Evolutionary conservation across 2,113 vertebrate genomes (phyloP).

Genomic region (Pyxicephalus adspersus): DNA sequence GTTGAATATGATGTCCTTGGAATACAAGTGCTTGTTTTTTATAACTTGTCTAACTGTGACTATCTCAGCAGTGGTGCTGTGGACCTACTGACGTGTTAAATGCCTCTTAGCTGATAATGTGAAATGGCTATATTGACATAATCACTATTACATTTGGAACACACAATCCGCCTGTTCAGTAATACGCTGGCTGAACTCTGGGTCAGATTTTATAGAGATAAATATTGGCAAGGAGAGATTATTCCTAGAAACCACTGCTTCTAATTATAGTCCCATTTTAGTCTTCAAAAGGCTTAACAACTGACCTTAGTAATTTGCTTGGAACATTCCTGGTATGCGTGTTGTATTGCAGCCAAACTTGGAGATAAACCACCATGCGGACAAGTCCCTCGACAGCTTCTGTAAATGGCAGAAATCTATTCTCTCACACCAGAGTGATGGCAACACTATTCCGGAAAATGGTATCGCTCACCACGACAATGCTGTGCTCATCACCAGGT

Average conservation of each 20-base stretch:
- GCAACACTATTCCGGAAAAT: slow-evolving; percentile 98
- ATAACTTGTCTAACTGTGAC: background rate
- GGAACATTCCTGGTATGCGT: slow-evolving; percentile 81
- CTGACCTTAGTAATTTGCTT: slow-evolving; percentile 84
- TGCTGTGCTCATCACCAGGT: slow-evolving; percentile 98
- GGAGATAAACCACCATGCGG: slow-evolving; percentile 98
- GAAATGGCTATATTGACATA: slow-evolving; percentile 64
- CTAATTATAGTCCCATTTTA: slow-evolving; percentile 81
- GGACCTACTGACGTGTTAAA: slow-evolving; percentile 63
- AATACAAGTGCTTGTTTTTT: background rate
- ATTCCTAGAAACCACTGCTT: slow-evolving; percentile 80
- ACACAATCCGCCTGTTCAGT: slow-evolving; percentile 67
- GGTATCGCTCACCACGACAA: slow-evolving; percentile 99
- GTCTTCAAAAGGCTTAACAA: slow-evolving; percentile 78
- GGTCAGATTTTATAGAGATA: slow-evolving; percentile 73
- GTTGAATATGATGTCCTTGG: background rate
- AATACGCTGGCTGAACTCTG: slow-evolving; percentile 70
- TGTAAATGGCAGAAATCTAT: slow-evolving; percentile 99
- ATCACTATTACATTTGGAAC: slow-evolving; percentile 66
- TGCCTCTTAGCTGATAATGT: slow-evolving; percentile 61
- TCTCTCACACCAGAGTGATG: slow-evolving; percentile 93
- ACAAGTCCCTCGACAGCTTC: slow-evolving; percentile 99
- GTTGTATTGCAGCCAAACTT: slow-evolving; percentile 93
- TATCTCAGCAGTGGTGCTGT: background rate
- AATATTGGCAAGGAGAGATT: slow-evolving; percentile 74